phyloP scores from a whole-genome alignment of 2,797 vertebrate species.

The Arctocebus calabarensis region DNA sequence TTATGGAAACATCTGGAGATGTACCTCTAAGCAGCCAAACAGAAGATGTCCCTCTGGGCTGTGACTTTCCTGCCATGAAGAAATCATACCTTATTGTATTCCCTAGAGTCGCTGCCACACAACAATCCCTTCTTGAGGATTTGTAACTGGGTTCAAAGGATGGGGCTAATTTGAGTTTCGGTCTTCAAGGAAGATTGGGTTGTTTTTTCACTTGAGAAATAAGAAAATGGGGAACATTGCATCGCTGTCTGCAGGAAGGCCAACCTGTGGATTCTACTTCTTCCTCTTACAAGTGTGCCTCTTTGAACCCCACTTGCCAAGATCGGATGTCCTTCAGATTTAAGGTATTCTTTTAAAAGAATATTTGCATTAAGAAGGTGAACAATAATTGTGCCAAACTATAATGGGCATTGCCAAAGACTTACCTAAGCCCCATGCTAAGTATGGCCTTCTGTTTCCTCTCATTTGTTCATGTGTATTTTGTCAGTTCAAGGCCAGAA shows the following conservation, averaged over 20 bases:
- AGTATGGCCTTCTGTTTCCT: background rate
- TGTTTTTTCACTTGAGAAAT: background rate
- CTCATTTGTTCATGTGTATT: background rate
- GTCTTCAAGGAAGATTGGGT: background rate
- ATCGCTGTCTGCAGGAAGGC: background rate
- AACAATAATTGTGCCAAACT: background rate
- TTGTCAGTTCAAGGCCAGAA: slow-evolving; percentile 26
- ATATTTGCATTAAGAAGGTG: background rate
- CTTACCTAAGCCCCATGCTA: background rate
- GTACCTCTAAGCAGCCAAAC: background rate
- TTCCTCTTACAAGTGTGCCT: background rate
- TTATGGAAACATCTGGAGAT: background rate
- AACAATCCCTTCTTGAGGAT: background rate
- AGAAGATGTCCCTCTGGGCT: background rate
- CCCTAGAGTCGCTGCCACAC: background rate
- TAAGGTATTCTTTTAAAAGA: slow-evolving; percentile 12
- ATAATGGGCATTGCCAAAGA: slow-evolving; percentile 14
- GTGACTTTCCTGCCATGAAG: background rate
- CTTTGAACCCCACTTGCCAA: background rate
- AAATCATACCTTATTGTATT: background rate
- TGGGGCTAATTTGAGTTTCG: background rate
- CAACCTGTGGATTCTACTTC: background rate
- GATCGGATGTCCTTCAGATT: background rate
- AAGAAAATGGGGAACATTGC: background rate
- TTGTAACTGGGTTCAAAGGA: background rate